Conservation (phyloP, 2,888 invertebrate species). For the Iphiclides podalirius region DNA sequence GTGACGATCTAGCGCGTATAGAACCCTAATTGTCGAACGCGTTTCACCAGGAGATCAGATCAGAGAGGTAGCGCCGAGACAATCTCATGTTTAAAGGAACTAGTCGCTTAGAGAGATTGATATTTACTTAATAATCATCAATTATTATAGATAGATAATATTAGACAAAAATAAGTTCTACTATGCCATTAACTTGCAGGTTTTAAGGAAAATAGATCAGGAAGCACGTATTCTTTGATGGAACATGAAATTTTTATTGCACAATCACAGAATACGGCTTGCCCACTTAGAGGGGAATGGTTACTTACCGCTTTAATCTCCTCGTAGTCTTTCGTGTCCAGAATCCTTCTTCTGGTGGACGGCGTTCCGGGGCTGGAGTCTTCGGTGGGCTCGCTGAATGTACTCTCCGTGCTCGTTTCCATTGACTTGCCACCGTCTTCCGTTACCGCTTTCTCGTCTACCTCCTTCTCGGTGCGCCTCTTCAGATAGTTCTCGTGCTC, state of each 20-base stretch:
- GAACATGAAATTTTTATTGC: neutral
- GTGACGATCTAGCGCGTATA: slow-evolving; percentile 1
- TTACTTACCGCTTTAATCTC: slow-evolving; percentile 66
- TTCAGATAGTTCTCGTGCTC: slow-evolving; percentile 72
- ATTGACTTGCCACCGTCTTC: slow-evolving; percentile 61
- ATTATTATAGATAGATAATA: no score
- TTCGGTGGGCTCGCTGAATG: slow-evolving; percentile 63
- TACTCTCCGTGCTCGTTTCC: slow-evolving; percentile 73
- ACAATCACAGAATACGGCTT: slow-evolving; percentile 2
- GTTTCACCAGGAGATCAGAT: neutral
- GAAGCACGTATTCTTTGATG: slow-evolving; percentile 6
- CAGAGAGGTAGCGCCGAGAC: no score
- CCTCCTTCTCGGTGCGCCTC: slow-evolving; percentile 67
- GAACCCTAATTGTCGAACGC: neutral
- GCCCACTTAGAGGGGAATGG: slow-evolving; percentile 25
- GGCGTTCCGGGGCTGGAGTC: slow-evolving; percentile 67
- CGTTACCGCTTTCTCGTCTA: slow-evolving; percentile 37
- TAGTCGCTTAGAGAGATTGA: no score
- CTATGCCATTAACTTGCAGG: slow-evolving; percentile 20
- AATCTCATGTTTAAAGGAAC: no score
- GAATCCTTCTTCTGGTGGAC: slow-evolving; percentile 53
- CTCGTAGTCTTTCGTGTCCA: slow-evolving; percentile 60
- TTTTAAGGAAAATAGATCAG: slow-evolving; percentile 1
- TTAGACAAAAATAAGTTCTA: no score
- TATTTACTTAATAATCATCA: no score